A percentile compares a stretch with the other conserved stretches of the same genome.
phyloP scores from a whole-genome alignment of 2,888 invertebrate genomes.

The Tetrapedia diversipes region DNA sequence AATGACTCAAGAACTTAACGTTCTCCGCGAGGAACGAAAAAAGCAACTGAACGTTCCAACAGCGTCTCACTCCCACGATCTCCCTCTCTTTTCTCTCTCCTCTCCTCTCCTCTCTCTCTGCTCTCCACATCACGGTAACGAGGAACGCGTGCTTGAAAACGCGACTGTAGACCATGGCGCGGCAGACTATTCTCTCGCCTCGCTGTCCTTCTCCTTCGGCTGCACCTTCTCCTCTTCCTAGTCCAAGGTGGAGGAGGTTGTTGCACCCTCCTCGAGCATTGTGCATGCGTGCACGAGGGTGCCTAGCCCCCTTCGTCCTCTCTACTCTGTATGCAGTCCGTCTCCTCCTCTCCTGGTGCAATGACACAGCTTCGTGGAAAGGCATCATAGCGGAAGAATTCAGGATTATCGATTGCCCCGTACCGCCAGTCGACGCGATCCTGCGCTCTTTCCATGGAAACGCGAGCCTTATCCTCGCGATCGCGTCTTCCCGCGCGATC shows the following conservation, averaged over 20 bases:
- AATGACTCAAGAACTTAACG: constrained; percentile 12
- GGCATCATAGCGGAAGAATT: constrained; percentile 45
- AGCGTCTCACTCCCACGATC: constrained; percentile 17
- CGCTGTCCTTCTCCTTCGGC: constrained; percentile 26
- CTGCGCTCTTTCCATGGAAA: no score
- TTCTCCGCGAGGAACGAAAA: neutral
- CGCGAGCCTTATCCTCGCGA: no score
- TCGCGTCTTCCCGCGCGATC: no score
- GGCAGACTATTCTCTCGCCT: constrained; percentile 39
- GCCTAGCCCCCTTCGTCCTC: constrained; percentile 57
- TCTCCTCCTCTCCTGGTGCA: constrained; percentile 53
- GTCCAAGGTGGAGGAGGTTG: constrained; percentile 68
- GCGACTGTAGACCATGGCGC: constrained; percentile 49
- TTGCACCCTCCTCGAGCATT: constrained; percentile 68
- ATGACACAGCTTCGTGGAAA: constrained; percentile 52
- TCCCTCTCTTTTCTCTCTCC: neutral
- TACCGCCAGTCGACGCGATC: constrained; percentile 12
- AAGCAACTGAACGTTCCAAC: constrained; percentile 1
- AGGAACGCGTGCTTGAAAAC: constrained; percentile 49
- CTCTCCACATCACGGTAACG: constrained; percentile 26
- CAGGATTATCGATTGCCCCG: constrained; percentile 53
- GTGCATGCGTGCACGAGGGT: constrained; percentile 68
- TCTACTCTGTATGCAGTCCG: constrained; percentile 62
- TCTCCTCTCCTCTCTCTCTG: neutral
- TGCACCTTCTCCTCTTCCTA: constrained; percentile 48